Base-by-base conservation (phyloP, 2,113 vertebrate genomes). In the Cynocephalus volans region DNA sequence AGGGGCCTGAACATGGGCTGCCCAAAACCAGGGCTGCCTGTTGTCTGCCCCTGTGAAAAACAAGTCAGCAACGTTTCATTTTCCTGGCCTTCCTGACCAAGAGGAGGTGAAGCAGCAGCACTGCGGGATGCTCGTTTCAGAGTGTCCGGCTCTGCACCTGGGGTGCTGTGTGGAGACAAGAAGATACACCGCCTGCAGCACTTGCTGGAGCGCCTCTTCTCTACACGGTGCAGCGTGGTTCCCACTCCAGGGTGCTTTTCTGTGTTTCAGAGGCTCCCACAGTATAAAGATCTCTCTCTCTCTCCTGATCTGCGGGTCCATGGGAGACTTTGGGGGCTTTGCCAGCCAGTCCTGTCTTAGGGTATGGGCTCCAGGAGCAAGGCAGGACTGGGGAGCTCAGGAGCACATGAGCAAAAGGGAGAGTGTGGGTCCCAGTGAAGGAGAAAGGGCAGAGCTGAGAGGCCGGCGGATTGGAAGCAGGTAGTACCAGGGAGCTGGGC, bases 81-180 rank as follows among this genome's bases (percentile, higher is more conserved):
- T 84, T 28, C 5, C 80, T 21, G 2, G 82, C 33, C 9, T 33
- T 12, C 15, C 14, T 33, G 18, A 64, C 64, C 41, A 1, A 60
- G 58, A 52, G 24, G 69, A 83, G 31, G 5, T 69, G 12, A 10
- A 17, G 45, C 54, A 70, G 11, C 73, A 45, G 31, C 36, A 1
- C 10, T 4, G 73, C 56, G 11, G 24, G 23, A 65, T 9, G 18
- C 13, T 15, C 48, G 26, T 10, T 1, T 52, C n/a, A 31, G 33
- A 45, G 18, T 2, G 21, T 41, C 88, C 33, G 76, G 24, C 15
- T 24, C n/a, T 69, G 28, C 21, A 24, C 21, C 15, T 26, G 28
- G 4, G 18, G 62, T 48, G 52, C 17, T 14, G 0, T 2, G 0
- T 1, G 10, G 33, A 48, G 82, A 56, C 6, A 24, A 67, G 60